Evolutionary conservation across 2,113 vertebrate genomes (phyloP), one percentile per base, ranked within the genome.

Genomic region (Lampris megalopsis): DNA sequence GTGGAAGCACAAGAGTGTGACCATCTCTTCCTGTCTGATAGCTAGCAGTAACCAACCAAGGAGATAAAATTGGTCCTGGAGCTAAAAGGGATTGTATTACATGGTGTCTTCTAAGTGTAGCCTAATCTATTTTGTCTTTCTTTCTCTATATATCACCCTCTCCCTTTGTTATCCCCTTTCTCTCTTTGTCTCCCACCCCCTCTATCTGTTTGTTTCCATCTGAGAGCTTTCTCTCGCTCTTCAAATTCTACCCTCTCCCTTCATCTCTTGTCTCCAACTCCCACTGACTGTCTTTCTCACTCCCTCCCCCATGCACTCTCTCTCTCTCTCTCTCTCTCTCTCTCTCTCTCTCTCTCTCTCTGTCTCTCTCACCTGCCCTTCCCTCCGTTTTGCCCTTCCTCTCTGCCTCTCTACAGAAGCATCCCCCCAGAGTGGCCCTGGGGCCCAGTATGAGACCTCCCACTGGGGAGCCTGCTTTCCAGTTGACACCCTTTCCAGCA

Each of bases 361-460:
- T 6, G 1, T 38, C 47, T 75, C 41, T 47, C 43, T 24, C 24
- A 24, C 24, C 24, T 24, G 24, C 24, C 24, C 24, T 24, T 24
- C 24, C 24, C 24, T 24, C 24, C 24, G 24, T 24, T 24, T 24
- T 24, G 24, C 24, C 24, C 24, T 24, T 8, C 9, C 10, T 64
- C 40, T 4, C 62, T 45, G 54, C 93, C 75, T 88, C 88, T 89
- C 92, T 88, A 42, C 92, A 98, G 97, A 97, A 94, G 94, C 80
- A 88, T 90, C 85, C 71, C 79, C 83, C 75, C 96, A 94, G 92
- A 93, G 95, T 92, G 95, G 95, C 92, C 86, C 94, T 92, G 94
- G 94, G 92, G 93, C 95, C 89, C 96, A 96, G 93, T 95, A 98
- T 98, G 97, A 98, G 81, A 96, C 94, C 89, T 93, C 94, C 92